Evolutionary conservation across 2,113 vertebrate species (phyloP), one percentile per base, ranked within the genome.

Genomic region (Noctilio leporinus): DNA sequence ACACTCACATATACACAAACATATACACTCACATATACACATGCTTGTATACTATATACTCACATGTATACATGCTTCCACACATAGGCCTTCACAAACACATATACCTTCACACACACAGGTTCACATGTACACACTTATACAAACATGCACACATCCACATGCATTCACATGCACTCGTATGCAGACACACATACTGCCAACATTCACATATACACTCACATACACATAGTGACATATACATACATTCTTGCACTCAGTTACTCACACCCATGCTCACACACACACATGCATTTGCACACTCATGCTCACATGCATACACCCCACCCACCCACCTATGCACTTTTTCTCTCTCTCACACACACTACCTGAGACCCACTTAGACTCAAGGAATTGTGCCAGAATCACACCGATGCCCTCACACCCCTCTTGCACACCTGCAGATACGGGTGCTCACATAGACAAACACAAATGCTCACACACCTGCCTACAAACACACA

Each of bases 181-280:
- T 12, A n/a, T 15, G 12, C 30, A 40, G 4, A 28, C 20, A 22
- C 16, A 20, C 33, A n/a, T 7, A 1, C 1, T n/a, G n/a, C n/a
- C n/a, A n/a, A 20, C 4, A 43, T 55, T n/a, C 10, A 33, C 73
- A 76, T 43, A 47, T 14, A 22, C 6, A 17, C 38, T 45, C 12
- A 17, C 4, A 3, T 2, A 14, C 19, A 59, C 4, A 11, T 30
- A 10, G 0, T n/a, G n/a, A n/a, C n/a, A n/a, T 2, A 12, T 1
- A 30, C 22, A 70, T 17, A 45, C 20, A 33, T 43, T 28, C 38
- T 72, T 30, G 40, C 33, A n/a, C 30, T 45, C 11, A 19, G 12
- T 28, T 10, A 24, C 15, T 24, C 10, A 6, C 8, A 30, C 45
- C 62, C 19, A 8, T 4, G 1, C 28, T 62, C 59, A 30, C 35